A percentile compares a stretch with the other conserved stretches of the same genome.
Conservation (phyloP, 2,888 invertebrate species). For the Netelia fuscicornis region DNA sequence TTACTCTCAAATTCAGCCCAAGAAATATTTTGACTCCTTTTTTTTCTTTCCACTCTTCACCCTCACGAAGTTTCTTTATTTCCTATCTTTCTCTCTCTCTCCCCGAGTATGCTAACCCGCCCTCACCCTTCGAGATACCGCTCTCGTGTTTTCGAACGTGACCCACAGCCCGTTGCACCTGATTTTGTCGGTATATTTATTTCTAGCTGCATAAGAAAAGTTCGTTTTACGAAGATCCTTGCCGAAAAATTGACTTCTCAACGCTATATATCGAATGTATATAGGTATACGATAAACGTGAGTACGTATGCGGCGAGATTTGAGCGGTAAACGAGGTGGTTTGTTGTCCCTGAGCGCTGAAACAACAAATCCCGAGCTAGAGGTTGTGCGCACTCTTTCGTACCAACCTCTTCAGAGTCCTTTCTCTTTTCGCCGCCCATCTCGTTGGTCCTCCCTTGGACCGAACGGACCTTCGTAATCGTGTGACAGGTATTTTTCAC, state of each 20-base stretch:
- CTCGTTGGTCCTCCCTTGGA: slow-evolving; percentile 59
- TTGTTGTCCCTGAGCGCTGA: slow-evolving; percentile 76
- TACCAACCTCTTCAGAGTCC: slow-evolving; percentile 33
- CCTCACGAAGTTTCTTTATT: slow-evolving; percentile 18
- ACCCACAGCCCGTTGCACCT: slow-evolving; percentile 74
- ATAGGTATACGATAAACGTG: background rate
- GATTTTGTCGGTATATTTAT: slow-evolving; percentile 73
- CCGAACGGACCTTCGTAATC: slow-evolving; percentile 66
- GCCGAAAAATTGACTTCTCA: slow-evolving; percentile 76
- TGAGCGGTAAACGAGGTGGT: slow-evolving; percentile 60
- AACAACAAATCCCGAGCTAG: slow-evolving; percentile 76
- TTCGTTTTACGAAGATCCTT: slow-evolving; percentile 42
- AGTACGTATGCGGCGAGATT: slow-evolving; percentile 27
- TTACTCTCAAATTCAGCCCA: slow-evolving; percentile 41
- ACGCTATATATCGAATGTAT: slow-evolving; percentile 35
- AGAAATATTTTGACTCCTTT: slow-evolving; percentile 28
- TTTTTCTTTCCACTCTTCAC: background rate
- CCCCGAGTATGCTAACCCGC: slow-evolving; percentile 4
- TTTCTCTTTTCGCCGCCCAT: slow-evolving; percentile 46
- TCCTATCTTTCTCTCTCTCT: slow-evolving; percentile 23
- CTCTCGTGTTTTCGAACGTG: slow-evolving; percentile 78
- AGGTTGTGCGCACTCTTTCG: slow-evolving; percentile 44
- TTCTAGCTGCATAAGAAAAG: slow-evolving; percentile 35
- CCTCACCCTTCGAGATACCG: slow-evolving; percentile 20
- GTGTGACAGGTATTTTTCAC: slow-evolving; percentile 68